phyloP scores from a whole-genome alignment of 2,797 vertebrate genomes.

The Sylvia borin region DNA sequence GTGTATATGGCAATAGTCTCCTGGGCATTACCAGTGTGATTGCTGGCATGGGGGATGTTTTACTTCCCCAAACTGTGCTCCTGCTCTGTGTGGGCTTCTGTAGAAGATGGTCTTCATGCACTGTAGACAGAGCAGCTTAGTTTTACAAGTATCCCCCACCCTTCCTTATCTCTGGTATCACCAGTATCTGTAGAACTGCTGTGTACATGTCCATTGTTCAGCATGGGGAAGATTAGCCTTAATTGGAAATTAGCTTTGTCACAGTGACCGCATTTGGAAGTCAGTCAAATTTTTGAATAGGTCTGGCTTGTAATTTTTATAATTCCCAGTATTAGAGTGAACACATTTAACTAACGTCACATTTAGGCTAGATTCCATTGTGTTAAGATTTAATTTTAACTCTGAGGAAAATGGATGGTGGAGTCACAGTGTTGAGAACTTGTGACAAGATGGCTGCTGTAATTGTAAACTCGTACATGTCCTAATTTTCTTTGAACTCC shows the following conservation, averaged over 20 bases:
- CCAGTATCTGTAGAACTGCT: not conserved
- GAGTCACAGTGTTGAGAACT: not conserved
- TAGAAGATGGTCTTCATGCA: not conserved
- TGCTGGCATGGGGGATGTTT: not conserved
- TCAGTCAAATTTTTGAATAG: slow-evolving; percentile 14
- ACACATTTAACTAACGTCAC: not conserved
- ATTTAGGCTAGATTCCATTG: slow-evolving; percentile 25
- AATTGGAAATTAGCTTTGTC: slow-evolving; percentile 20
- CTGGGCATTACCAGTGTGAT: not conserved
- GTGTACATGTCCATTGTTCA: not conserved
- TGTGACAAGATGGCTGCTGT: not conserved
- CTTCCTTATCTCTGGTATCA: not conserved
- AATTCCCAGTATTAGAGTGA: slow-evolving; percentile 15
- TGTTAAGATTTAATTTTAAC: slow-evolving; percentile 46
- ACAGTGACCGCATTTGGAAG: slow-evolving; percentile 47
- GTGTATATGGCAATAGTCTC: no score
- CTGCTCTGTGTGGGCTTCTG: not conserved
- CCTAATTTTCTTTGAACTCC: not conserved
- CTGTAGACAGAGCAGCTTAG: not conserved
- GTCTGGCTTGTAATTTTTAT: slow-evolving; percentile 28
- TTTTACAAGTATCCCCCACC: not conserved
- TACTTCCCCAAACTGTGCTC: not conserved
- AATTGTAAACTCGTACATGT: not conserved
- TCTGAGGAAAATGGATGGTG: not conserved
- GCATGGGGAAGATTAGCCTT: not conserved